Base-by-base conservation (phyloP, 2,888 invertebrate species). In the Romanomermis culicivorax region DNA sequence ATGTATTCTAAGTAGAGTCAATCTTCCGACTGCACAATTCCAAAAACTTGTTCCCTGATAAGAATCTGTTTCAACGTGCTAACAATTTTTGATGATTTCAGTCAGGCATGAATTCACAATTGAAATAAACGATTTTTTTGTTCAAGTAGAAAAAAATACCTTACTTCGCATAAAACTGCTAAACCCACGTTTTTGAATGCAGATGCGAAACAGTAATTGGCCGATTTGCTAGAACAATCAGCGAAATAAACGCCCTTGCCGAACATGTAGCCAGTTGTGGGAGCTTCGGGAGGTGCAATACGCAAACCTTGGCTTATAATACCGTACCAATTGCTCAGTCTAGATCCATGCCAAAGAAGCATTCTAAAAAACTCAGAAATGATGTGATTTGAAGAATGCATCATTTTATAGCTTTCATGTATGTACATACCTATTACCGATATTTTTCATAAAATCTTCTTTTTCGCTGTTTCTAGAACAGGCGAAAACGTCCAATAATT, bases 181-280 rank as follows among this genome's bases (percentile, higher is more conserved):
- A 74, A 57, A 2, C 73, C 73, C 27, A 64, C 64, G 52, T 69
- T 67, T 57, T 71, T 71, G 24, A 65, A 59, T 51, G 60, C 60
- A 24, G 66, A 64, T 1, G 73, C 65, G 61, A 68, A 73, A 57
- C 73, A 74, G 61, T 75, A 75, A 59, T 75, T 75, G 52, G 73
- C 73, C 62, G 73, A 73, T 60, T 75, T 75, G 60, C 72, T 71
- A 24, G 72, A 72, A 68, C 73, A 71, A 61, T 75, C 75, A 29
- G 75, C 75, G 64, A 74, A 75, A 60, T 75, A 75, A 2, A 74
- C 67, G n/a, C 74, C 75, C 62, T 74, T 75, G 7, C 74, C 74
- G 66, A 68, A 68, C 55, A 55, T 55, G 47, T 55, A 55, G 4
- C 55, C 51, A 20, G 55, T 72, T 43, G 68, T 67, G n/a, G 75